Percentiles rank a stretch among this genome's conserved stretches.
Conservation (phyloP, 92 coral and sea anemone species). For the Porites evermanni region DNA sequence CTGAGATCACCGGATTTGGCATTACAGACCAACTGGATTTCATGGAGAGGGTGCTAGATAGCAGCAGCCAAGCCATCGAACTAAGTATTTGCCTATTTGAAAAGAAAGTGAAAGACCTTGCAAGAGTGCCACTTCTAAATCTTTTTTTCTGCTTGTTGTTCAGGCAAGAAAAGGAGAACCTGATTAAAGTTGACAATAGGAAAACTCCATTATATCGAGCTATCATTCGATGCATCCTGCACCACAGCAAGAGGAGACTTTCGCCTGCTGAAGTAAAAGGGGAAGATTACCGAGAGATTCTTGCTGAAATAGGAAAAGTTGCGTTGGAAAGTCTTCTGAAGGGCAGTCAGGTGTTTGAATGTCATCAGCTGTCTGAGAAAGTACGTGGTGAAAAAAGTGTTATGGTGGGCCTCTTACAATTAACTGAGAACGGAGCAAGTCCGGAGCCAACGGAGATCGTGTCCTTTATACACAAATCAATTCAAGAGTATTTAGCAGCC, state of each 20-base stretch:
- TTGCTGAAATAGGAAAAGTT: slow-evolving; percentile 24
- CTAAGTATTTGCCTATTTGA: no score
- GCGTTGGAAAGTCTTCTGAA: slow-evolving; percentile 37
- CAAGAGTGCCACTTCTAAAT: slow-evolving; percentile 15
- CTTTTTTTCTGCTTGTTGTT: slow-evolving; percentile 42
- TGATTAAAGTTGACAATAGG: not conserved
- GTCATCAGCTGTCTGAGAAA: slow-evolving; percentile 18
- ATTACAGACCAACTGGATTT: not conserved
- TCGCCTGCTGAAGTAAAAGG: not conserved
- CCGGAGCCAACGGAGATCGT: slow-evolving; percentile 23
- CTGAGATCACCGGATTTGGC: slow-evolving; percentile 25
- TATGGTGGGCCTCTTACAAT: slow-evolving; percentile 25
- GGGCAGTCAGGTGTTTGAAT: slow-evolving; percentile 38
- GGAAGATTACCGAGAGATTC: slow-evolving; percentile 6
- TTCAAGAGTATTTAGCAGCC: slow-evolving; percentile 48
- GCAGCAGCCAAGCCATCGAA: no score
- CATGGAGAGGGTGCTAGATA: not conserved
- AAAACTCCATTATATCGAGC: slow-evolving; percentile 10
- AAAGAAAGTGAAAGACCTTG: no score
- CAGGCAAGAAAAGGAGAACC: not conserved
- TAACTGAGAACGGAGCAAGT: slow-evolving; percentile 1
- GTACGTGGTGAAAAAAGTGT: slow-evolving; percentile 19
- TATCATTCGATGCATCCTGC: slow-evolving; percentile 9
- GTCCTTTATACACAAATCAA: slow-evolving; percentile 48
- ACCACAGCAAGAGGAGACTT: not conserved